Base-by-base conservation (phyloP, 2,113 vertebrate species). In the Lepus timidus region DNA sequence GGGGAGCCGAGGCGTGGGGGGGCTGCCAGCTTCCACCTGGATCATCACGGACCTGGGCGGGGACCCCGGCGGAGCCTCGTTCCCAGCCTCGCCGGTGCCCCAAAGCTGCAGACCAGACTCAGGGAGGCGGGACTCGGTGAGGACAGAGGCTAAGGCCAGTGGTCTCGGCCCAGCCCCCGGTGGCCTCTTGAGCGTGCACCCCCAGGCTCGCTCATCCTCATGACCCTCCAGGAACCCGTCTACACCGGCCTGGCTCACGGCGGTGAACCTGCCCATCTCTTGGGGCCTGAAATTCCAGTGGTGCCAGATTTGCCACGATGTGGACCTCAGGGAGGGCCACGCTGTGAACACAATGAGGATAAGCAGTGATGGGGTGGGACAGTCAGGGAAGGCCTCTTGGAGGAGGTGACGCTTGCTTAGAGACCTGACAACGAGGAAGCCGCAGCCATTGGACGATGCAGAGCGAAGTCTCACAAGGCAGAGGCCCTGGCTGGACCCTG, bases 211-310 rank as follows among this genome's bases (percentile, higher is more conserved):
- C 33, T 49, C 2, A 10, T 17, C 29, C 55, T 58, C 11, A 1
- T 4, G 0, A 84, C 64, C 25, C 76, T 29, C 8, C 9, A 0
- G 16, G 71, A 55, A 20, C 27, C 73, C 7, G 16, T 33, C 27
- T 9, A 9, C 0, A 0, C 49, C 8, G 14, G 27, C 16, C 1
- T 0, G 7, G 44, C 73, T 33, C 2, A 0, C 0, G 8, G 36
- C 23, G 33, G 52, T 3, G 27, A 44, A 11, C 0, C 0, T 17
- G 52, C 65, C 29, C 6, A 12, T 6, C 22, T 51, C 71, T 55
- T 6, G 20, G 25, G 25, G 68, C 67, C 2, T 14, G 4, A 1
- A n/a, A 52, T 23, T 90, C 31, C 11, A 10, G 33, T 13, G 73
- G 25, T 22, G 52, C 36, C 25, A 17, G 52, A 67, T 65, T 33